These are phyloP conservation scores for Sus cebifrons DNA, from an alignment of 2,797 vertebrate genomes.

Conservation along the genomic window DNA sequence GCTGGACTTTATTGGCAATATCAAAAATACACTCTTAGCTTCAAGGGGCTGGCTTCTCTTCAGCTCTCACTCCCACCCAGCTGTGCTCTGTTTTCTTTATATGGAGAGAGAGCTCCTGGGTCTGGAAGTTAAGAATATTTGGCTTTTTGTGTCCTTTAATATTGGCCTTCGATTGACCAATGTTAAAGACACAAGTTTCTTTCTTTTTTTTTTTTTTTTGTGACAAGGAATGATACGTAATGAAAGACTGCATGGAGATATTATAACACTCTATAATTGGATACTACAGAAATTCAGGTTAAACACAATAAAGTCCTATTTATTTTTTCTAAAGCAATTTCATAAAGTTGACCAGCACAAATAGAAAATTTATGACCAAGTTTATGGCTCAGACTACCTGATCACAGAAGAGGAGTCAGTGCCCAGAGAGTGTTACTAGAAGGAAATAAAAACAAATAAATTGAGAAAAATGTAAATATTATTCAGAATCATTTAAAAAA, in stretches of 20 bases:
- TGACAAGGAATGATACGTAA: background rate
- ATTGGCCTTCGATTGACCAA: background rate
- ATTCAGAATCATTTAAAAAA: conserved; percentile 1
- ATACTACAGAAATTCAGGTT: background rate
- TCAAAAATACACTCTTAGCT: background rate
- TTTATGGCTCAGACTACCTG: background rate
- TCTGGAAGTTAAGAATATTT: background rate
- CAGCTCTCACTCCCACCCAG: background rate
- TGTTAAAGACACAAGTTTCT: background rate
- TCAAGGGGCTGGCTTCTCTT: background rate
- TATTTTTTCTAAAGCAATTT: conserved; percentile 34
- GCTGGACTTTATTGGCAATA: background rate
- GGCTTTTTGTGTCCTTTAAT: background rate
- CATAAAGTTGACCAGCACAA: conserved; percentile 30
- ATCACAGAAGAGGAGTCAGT: background rate
- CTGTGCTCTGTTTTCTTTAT: background rate
- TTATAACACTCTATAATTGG: conserved; percentile 42
- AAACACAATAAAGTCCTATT: conserved; percentile 12
- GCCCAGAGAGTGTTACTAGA: background rate
- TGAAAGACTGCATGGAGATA: background rate
- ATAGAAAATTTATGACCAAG: conserved; percentile 23
- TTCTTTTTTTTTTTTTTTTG: background rate
- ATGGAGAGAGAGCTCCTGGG: background rate
- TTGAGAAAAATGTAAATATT: conserved; percentile 16
- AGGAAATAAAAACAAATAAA: conserved; percentile 52